phyloP scores from a whole-genome alignment of 2,113 vertebrate species.

The Campylomormyrus numenius region DNA sequence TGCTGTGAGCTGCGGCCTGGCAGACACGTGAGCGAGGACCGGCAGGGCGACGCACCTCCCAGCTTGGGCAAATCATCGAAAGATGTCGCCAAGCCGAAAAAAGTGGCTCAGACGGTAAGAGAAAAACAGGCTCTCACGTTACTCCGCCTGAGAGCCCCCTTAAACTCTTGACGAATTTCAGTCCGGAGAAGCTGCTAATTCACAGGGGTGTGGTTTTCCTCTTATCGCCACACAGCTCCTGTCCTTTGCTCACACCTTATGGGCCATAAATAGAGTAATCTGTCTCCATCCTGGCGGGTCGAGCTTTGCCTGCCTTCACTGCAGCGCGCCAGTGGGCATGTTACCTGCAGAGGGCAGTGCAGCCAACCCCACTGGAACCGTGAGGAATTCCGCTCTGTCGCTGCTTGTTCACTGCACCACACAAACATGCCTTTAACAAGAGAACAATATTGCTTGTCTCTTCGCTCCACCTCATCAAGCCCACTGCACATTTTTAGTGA shows the following conservation, averaged over 20 bases:
- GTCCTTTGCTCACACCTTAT: not conserved
- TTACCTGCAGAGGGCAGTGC: not conserved
- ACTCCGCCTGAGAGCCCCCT: not conserved
- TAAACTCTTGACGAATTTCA: constrained; percentile 7
- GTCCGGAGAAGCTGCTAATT: not conserved
- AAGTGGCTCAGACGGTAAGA: not conserved
- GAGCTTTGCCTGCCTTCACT: not conserved
- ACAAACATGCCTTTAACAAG: not conserved
- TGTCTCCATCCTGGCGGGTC: not conserved
- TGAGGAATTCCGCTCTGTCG: not conserved
- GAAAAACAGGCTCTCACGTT: not conserved
- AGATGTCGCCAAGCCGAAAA: no score
- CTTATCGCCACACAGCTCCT: not conserved
- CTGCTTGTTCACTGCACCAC: not conserved
- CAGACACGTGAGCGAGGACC: not conserved
- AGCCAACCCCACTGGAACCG: not conserved
- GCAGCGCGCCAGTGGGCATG: not conserved
- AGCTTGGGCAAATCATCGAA: not conserved
- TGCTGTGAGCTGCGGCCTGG: not conserved
- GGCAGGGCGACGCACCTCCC: not conserved
- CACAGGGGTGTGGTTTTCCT: not conserved
- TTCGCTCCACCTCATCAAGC: not conserved
- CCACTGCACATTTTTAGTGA: not conserved
- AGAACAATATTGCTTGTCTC: not conserved
- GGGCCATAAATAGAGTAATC: constrained; percentile 1